These are phyloP conservation scores for Solea senegalensis DNA, from an alignment of 2,113 vertebrate genomes.

Conservation along the genomic window DNA sequence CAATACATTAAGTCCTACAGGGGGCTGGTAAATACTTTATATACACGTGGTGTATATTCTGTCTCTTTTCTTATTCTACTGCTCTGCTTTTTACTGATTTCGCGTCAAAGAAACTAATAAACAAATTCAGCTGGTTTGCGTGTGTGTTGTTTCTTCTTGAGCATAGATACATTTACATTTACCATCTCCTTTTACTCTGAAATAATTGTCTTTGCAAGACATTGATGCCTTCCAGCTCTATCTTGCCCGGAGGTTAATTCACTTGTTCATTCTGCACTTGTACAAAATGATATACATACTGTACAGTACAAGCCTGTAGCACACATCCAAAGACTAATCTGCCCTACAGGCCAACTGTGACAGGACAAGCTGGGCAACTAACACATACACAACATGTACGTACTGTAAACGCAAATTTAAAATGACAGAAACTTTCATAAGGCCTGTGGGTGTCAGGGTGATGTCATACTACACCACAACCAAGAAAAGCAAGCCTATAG, in stretches of 20 bases:
- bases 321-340: conserved; percentile 7
- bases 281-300: conserved; percentile 5
- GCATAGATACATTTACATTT: neutral
- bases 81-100: conserved; percentile 38
- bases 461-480: conserved; percentile 23
- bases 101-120: conserved; percentile 61
- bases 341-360: conserved; percentile 23
- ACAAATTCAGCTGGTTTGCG: conserved; percentile 29
- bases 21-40: conserved; percentile 12
- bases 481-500: conserved; percentile 47
- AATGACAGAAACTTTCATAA: conserved; percentile 17
- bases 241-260: conserved; percentile 31
- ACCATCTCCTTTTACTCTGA: conserved; percentile 1
- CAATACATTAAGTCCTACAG: neutral
- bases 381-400: neutral
- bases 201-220: conserved; percentile 21
- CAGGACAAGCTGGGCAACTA: conserved; percentile 1
- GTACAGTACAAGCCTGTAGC: neutral
- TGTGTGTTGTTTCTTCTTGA: conserved; percentile 4
- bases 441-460: conserved; percentile 41
- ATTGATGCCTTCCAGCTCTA: conserved; percentile 40
- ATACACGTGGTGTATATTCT: conserved; percentile 9
- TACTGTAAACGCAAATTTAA: conserved; percentile 22
- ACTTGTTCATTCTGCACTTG: conserved; percentile 38
- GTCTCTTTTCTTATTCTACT: conserved; percentile 18